A percentile compares a stretch with the other conserved stretches of the same genome.
phyloP scores from a whole-genome alignment of 2,113 vertebrate genomes.

The Corydoras sp. region DNA sequence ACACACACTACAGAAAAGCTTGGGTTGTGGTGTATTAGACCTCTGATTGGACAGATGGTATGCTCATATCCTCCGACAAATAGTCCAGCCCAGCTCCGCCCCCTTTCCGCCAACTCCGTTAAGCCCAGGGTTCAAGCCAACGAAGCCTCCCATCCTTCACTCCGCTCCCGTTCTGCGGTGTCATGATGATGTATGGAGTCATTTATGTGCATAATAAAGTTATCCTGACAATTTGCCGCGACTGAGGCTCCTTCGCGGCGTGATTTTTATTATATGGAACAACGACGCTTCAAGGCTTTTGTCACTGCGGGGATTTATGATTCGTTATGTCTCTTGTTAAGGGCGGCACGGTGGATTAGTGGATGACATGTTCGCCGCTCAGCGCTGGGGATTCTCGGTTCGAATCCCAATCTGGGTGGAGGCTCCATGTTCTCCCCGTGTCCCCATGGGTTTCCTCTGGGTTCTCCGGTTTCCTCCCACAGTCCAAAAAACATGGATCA shows the following conservation, averaged over 20 bases:
- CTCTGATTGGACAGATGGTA: conserved; percentile 52
- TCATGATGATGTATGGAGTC: conserved; percentile 51
- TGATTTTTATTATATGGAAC: conserved; percentile 24
- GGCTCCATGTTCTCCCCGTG: too few relatives aligned
- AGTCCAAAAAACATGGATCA: too few relatives aligned
- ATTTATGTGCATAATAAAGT: conserved; percentile 39
- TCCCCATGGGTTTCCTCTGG: too few relatives aligned
- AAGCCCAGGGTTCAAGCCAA: conserved; percentile 29
- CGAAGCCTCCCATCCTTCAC: conserved; percentile 30
- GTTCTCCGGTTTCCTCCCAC: too few relatives aligned
- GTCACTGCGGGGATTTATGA: conserved; percentile 39
- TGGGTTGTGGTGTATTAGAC: conserved; percentile 35
- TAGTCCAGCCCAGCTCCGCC: conserved; percentile 40
- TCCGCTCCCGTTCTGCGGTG: conserved; percentile 33
- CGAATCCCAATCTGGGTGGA: too few relatives aligned
- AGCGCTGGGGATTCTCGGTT: too few relatives aligned
- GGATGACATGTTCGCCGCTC: too few relatives aligned
- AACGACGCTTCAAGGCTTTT: conserved; percentile 12
- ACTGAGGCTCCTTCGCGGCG: conserved; percentile 22
- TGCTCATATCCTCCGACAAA: conserved; percentile 45
- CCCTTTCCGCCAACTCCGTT: conserved; percentile 29
- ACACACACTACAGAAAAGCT: conserved; percentile 20
- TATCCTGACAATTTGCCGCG: conserved; percentile 29
- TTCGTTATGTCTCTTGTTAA: conserved; percentile 28
- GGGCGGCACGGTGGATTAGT: too few relatives aligned